Conservation (phyloP, 2,888 invertebrate species). For the Coleophora deauratella region DNA sequence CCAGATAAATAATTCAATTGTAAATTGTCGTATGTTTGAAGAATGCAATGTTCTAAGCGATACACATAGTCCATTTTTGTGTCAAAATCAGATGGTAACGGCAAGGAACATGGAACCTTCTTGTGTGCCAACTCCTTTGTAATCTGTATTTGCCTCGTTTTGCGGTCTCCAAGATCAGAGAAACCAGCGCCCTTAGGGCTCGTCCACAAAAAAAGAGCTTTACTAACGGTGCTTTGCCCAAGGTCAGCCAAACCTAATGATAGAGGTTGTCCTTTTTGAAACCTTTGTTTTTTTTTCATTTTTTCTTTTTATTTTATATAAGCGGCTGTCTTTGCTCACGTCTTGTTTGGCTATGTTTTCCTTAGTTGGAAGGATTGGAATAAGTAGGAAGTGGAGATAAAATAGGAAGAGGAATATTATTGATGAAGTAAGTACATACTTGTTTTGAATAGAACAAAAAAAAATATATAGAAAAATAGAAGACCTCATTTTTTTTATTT, state of each 20-base stretch:
- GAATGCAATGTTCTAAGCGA: no score
- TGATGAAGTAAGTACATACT: no score
- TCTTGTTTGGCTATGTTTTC: neutral
- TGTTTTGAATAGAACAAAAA: no score
- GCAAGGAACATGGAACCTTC: no score
- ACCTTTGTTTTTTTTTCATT: neutral
- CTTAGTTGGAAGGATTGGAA: neutral
- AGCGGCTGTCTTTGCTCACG: neutral
- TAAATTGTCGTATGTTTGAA: no score
- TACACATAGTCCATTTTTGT: no score
- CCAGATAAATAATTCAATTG: no score
- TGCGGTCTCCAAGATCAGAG: conserved; percentile 63
- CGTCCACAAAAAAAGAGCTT: conserved; percentile 26
- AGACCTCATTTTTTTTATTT: no score
- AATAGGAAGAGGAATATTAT: no score
- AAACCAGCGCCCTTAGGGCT: conserved; percentile 53
- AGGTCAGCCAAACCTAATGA: conserved; percentile 55
- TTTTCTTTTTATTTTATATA: conserved; percentile 1
- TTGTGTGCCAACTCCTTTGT: conserved; percentile 28
- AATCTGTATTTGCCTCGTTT: conserved; percentile 45
- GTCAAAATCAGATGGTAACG: no score
- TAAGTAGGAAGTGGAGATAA: neutral
- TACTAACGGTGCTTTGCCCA: conserved; percentile 47
- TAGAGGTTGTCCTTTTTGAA: conserved; percentile 37
- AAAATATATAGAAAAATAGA: no score